Base-by-base conservation (phyloP, 2,888 invertebrate species). In the Agrilus biguttatus region DNA sequence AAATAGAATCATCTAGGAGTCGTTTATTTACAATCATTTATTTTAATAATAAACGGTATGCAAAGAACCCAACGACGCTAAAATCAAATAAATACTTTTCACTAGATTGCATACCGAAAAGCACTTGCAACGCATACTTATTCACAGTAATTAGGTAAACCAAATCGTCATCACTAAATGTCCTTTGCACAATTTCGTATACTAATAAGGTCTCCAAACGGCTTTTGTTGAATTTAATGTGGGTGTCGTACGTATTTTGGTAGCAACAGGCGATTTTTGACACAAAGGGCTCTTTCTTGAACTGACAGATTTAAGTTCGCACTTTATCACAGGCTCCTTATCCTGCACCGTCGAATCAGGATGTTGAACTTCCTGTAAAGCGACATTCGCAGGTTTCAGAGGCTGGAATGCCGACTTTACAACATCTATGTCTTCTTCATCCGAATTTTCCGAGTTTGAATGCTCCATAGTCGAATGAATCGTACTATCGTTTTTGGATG, bases 341-440 rank as follows among this genome's bases (percentile, higher is more conserved):
- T 72, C 76, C 32, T 66, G 69, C 33, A 75, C 71, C 14, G 75
- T 72, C 8, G 78, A 72, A 59, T 79, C 76, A 0, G 77, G 75
- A 41, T 75, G 74, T 51, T 74, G 73, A 14, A 62, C 57, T 47
- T 65, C 63, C 47, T 74, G 74, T 28, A 75, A 56, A 49, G 74
- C 67, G 3, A 74, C 66, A 52, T 71, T 76, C 46, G 75, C 75
- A 1, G 76, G 74, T 49, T 73, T 68, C 41, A 79, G 78, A 17
- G 81, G 80, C 39, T 79, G 77, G 62, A 81, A 83, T 2, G 83
- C 83, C 0, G 83, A 83, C 54, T 78, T 80, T 0, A 83, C 83
- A 19, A 83, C 83, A 56, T 82, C 83, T 53, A 82, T 82, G 44
- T 78, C 77, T 55, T 81, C 81, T 45, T 82, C 81, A 38, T 80